These are phyloP conservation scores for Linurgus olivaceus DNA, from an alignment of 2,797 vertebrate genomes.

Conservation along the genomic window DNA sequence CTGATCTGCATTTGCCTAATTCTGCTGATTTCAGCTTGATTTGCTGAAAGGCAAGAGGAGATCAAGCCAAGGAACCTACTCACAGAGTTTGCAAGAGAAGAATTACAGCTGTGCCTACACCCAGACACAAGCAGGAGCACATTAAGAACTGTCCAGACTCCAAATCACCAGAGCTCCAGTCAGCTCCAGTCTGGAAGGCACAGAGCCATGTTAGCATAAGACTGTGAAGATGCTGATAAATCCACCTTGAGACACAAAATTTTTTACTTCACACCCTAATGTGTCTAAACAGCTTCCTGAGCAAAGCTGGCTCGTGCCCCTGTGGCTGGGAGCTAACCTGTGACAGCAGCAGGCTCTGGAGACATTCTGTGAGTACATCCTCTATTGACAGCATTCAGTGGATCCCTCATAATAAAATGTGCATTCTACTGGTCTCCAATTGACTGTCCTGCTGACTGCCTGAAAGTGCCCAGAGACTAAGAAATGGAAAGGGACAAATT, in stretches of 20 bases:
- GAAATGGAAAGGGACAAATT: slow-evolving; percentile 19
- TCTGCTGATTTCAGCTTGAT: slow-evolving; percentile 18
- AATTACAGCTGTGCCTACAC: not conserved
- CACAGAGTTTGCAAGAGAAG: not conserved
- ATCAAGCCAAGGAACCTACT: not conserved
- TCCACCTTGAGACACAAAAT: not conserved
- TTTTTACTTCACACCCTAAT: not conserved
- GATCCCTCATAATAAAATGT: not conserved
- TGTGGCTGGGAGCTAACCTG: not conserved
- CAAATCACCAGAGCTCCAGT: not conserved
- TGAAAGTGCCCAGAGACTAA: not conserved
- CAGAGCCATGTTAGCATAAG: not conserved
- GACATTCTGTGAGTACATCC: not conserved
- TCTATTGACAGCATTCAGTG: not conserved
- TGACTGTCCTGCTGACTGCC: not conserved
- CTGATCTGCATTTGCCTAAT: not conserved
- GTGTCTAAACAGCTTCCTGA: not conserved
- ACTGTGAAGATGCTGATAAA: not conserved
- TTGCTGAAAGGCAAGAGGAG: not conserved
- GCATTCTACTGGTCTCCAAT: not conserved
- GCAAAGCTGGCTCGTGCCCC: not conserved
- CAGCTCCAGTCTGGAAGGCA: not conserved
- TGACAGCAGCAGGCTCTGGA: not conserved
- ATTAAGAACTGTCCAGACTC: not conserved
- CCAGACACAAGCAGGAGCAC: not conserved